Conservation (phyloP, 2,113 vertebrate genomes). For the Mungos mungo region DNA sequence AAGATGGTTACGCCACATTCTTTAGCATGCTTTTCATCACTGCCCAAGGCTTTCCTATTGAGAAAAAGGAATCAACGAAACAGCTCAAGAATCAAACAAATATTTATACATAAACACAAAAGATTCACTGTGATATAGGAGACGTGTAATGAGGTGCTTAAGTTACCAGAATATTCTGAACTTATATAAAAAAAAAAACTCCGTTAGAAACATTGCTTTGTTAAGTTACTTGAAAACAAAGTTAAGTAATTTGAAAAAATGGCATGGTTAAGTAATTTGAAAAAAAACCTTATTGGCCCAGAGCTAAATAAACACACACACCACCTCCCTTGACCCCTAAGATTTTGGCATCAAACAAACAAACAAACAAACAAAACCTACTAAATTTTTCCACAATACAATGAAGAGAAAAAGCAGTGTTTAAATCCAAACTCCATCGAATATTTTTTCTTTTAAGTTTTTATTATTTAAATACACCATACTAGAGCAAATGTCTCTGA, state of each 20-base stretch:
- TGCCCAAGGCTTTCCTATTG: neutral
- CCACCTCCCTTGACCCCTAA: neutral
- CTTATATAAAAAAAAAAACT: constrained; percentile 50
- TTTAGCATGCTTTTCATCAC: constrained; percentile 19
- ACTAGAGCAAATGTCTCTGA: constrained; percentile 99
- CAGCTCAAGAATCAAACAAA: constrained; percentile 8
- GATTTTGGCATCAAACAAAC: constrained; percentile 59
- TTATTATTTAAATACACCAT: constrained; percentile 99
- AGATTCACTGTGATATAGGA: constrained; percentile 37
- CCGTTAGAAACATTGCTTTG: constrained; percentile 51
- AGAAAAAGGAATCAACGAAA: neutral
- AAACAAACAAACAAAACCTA: neutral
- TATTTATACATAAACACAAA: neutral
- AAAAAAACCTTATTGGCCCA: constrained; percentile 49
- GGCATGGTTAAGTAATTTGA: too few relatives aligned
- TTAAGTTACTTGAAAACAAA: too few relatives aligned
- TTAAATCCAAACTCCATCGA: constrained; percentile 82
- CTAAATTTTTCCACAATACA: constrained; percentile 24
- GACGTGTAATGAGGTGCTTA: constrained; percentile 32
- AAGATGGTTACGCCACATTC: neutral
- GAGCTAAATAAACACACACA: constrained; percentile 48
- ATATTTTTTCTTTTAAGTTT: constrained; percentile 93
- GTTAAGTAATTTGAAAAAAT: constrained; percentile 31
- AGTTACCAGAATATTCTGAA: constrained; percentile 55
- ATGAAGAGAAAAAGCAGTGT: constrained; percentile 73